Evolutionary conservation across 2,888 invertebrate genomes (phyloP).

Genomic region (Lobophora halterata): DNA sequence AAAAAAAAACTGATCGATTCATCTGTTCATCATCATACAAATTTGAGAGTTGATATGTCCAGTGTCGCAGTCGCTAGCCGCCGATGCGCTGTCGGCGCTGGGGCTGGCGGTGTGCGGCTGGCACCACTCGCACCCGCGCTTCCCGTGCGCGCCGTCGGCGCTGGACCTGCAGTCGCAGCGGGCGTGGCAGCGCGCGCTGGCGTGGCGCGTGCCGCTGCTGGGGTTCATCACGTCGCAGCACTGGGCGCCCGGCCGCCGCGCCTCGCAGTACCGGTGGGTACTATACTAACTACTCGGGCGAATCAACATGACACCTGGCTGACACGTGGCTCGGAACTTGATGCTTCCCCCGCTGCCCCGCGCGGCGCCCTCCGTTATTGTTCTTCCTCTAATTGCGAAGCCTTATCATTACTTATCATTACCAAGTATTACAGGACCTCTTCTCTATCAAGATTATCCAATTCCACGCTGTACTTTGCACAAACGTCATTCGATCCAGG

Average conservation of each 20-base stretch:
- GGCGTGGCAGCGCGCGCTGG: slow-evolving; percentile 68
- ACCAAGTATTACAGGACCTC: not conserved
- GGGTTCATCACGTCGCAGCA: slow-evolving; percentile 85
- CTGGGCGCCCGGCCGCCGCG: slow-evolving; percentile 73
- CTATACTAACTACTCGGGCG: not conserved
- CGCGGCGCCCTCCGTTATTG: too few species aligned
- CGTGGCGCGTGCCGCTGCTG: slow-evolving; percentile 76
- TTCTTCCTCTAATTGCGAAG: not conserved
- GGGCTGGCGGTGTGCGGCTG: slow-evolving; percentile 83
- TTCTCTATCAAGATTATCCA: too few species aligned
- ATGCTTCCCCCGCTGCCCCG: too few species aligned
- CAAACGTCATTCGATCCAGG: too few species aligned
- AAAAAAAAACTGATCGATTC: too few species aligned
- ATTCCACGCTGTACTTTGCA: too few species aligned
- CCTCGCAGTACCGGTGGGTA: slow-evolving; percentile 75
- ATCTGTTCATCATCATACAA: too few species aligned
- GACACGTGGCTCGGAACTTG: too few species aligned
- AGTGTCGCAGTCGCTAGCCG: slow-evolving; percentile 81
- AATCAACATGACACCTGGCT: too few species aligned
- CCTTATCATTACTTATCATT: not conserved
- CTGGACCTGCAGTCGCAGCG: slow-evolving; percentile 85
- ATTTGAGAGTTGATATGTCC: slow-evolving; percentile 11
- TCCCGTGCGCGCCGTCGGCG: slow-evolving; percentile 85
- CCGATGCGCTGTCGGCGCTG: slow-evolving; percentile 71
- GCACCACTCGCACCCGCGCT: slow-evolving; percentile 90